These are phyloP conservation scores for Drosophila meridionalis DNA, from an alignment of 2,888 invertebrate species.

Conservation along the genomic window DNA sequence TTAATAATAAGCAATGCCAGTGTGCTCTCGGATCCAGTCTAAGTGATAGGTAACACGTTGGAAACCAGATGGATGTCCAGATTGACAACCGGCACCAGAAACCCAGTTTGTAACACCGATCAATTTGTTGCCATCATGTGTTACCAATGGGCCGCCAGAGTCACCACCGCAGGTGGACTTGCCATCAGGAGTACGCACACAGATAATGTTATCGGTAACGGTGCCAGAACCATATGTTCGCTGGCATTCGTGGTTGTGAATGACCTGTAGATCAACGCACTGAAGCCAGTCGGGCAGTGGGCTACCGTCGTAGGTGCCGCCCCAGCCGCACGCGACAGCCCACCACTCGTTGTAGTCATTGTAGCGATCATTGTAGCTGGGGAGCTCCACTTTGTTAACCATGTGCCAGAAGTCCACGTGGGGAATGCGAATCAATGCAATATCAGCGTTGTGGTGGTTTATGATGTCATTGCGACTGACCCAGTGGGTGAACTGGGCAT, in stretches of 20 bases:
- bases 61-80: conserved; percentile 68
- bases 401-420: conserved; percentile 59
- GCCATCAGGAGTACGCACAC: conserved; percentile 62
- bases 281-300: conserved; percentile 77
- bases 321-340: conserved; percentile 75
- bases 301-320: conserved; percentile 63
- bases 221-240: conserved; percentile 32
- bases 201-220: conserved; percentile 58
- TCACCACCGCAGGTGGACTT: conserved; percentile 18
- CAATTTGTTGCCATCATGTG: conserved; percentile 53
- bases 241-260: conserved; percentile 77
- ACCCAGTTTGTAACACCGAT: conserved; percentile 74
- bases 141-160: conserved; percentile 80
- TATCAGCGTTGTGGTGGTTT: conserved; percentile 57
- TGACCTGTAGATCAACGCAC: conserved; percentile 81
- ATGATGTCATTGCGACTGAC: conserved; percentile 59
- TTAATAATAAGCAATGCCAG: conserved; percentile 67
- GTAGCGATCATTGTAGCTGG: conserved; percentile 53
- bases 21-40: conserved; percentile 68
- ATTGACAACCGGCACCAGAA: conserved; percentile 56
- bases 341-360: conserved; percentile 54
- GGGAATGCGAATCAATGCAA: conserved; percentile 68
- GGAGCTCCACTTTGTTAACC: conserved; percentile 58
- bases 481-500: conserved; percentile 63
- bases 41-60: conserved; percentile 68